Evolutionary conservation across 2,113 vertebrate genomes (phyloP).

Genomic region (Ophiodon elongatus): DNA sequence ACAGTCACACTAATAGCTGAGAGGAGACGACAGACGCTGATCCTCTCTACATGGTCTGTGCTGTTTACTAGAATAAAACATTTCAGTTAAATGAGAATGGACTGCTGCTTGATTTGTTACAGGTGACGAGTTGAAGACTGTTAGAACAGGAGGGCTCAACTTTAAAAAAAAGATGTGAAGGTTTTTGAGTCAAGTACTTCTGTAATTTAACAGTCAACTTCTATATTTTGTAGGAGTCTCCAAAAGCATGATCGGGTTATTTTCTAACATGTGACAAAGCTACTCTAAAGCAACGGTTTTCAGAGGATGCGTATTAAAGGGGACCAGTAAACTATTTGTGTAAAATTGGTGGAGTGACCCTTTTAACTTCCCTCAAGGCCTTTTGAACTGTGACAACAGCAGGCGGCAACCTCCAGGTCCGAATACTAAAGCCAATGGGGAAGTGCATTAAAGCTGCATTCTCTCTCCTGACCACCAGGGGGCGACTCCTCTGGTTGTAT

Average conservation of each 20-base stretch:
- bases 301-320: too few relatives aligned
- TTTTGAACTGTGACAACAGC: too few relatives aligned
- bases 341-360: too few relatives aligned
- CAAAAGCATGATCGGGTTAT: background rate
- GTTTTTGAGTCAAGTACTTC: background rate
- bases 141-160: background rate
- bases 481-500: too few relatives aligned
- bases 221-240: background rate
- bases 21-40: constrained; percentile 65
- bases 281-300: too few relatives aligned
- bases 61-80: constrained; percentile 88
- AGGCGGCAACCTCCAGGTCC: too few relatives aligned
- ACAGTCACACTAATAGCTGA: constrained; percentile 51
- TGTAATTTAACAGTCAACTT: background rate
- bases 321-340: too few relatives aligned
- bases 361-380: too few relatives aligned
- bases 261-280: too few relatives aligned
- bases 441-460: too few relatives aligned
- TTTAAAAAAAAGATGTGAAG: background rate
- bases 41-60: constrained; percentile 82
- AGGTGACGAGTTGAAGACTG: background rate
- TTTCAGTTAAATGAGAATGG: constrained; percentile 77
- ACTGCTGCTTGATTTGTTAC: constrained; percentile 28
- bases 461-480: too few relatives aligned
- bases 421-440: too few relatives aligned